phyloP scores from a whole-genome alignment of 1,140 invertebrate genomes.

The Danaus melanippus region DNA sequence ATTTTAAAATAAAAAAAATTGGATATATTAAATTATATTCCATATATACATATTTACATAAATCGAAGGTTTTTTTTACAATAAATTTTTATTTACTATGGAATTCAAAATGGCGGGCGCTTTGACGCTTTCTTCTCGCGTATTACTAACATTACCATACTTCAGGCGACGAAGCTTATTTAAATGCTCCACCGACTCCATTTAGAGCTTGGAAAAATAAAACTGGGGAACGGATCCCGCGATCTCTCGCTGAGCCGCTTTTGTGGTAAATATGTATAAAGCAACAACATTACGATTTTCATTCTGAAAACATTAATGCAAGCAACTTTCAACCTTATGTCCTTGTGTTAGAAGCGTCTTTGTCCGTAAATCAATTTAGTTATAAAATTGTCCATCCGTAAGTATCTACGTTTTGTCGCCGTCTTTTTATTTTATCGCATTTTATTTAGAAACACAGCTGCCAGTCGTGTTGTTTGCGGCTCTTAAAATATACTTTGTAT shows the following conservation, averaged over 20 bases:
- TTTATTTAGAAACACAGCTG: constrained; percentile 69
- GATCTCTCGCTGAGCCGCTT: constrained; percentile 68
- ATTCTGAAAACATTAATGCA: constrained; percentile 6
- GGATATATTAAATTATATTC: too few relatives aligned
- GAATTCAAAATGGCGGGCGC: constrained; percentile 58
- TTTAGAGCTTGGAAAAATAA: constrained; percentile 72
- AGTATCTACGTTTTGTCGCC: constrained; percentile 68
- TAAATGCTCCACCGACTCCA: constrained; percentile 72
- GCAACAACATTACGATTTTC: constrained; percentile 33
- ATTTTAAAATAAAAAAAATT: too few relatives aligned
- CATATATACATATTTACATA: too few relatives aligned
- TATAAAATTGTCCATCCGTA: constrained; percentile 43
- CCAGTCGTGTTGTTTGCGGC: constrained; percentile 54
- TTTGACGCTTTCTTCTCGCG: constrained; percentile 43
- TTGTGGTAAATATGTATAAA: constrained; percentile 72
- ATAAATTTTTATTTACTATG: constrained; percentile 8
- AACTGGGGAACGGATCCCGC: constrained; percentile 64
- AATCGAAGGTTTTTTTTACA: constrained; percentile 5
- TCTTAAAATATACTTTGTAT: constrained; percentile 47
- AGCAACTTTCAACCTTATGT: constrained; percentile 39
- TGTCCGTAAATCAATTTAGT: constrained; percentile 8
- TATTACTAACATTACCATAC: constrained; percentile 71
- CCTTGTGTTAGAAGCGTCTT: constrained; percentile 2
- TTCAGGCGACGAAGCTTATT: constrained; percentile 68
- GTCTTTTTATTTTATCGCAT: constrained; percentile 69